A percentile compares a stretch with the other conserved stretches of the same genome.
Conservation (phyloP, 2,888 invertebrate genomes). For the Drepana falcataria region DNA sequence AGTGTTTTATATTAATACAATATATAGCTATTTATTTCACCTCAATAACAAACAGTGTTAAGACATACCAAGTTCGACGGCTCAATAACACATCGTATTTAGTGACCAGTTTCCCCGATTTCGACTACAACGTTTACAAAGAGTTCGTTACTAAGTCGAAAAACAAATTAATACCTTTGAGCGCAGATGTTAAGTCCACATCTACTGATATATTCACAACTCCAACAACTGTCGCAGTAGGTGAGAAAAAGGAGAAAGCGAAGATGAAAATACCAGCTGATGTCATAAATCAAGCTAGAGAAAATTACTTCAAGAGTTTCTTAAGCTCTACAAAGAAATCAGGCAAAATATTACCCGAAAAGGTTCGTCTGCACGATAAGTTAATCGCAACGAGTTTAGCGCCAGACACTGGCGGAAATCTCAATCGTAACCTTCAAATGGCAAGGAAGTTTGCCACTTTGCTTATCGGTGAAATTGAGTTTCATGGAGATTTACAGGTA, state of each 20-base stretch:
- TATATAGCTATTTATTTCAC: constrained; percentile 36
- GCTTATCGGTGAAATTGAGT: constrained; percentile 28
- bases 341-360: constrained; percentile 11
- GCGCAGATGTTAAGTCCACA: constrained; percentile 9
- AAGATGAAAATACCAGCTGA: constrained; percentile 33
- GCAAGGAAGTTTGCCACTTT: constrained; percentile 47
- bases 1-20: constrained; percentile 39
- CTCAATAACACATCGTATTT: constrained; percentile 55
- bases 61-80: constrained; percentile 57
- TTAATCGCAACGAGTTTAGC: constrained; percentile 5
- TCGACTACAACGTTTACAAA: constrained; percentile 25
- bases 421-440: constrained; percentile 31
- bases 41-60: constrained; percentile 35
- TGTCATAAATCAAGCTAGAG: constrained; percentile 48
- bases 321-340: constrained; percentile 34
- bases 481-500: constrained; percentile 13
- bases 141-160: not conserved
- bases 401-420: constrained; percentile 6
- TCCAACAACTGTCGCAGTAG: constrained; percentile 25
- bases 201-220: not conserved
- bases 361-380: constrained; percentile 3
- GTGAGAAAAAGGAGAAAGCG: constrained; percentile 21
- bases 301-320: constrained; percentile 50
- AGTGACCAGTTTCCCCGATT: constrained; percentile 50
- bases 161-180: constrained; percentile 10